These are phyloP conservation scores for Tetranychus piercei DNA, from an alignment of 2,888 invertebrate species.

Conservation along the genomic window DNA sequence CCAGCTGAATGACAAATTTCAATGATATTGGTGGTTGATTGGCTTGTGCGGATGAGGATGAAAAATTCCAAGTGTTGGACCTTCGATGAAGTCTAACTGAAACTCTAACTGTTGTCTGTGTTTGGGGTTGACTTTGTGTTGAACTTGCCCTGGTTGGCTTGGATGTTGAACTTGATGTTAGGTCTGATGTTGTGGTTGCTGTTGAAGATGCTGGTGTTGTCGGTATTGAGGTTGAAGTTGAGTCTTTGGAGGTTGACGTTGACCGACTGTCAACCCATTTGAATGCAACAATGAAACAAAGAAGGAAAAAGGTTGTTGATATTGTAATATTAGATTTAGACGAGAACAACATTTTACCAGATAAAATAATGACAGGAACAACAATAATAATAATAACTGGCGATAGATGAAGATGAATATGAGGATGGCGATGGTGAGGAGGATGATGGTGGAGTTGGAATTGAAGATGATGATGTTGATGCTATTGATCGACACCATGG, in stretches of 20 bases:
- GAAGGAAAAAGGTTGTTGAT: not conserved
- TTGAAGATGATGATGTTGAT: not conserved
- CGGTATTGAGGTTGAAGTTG: not conserved
- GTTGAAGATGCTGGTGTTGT: not conserved
- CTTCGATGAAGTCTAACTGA: not conserved
- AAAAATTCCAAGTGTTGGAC: not conserved
- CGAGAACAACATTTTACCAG: not conserved
- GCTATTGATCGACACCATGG: constrained; percentile 1
- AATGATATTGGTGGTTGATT: not conserved
- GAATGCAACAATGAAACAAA: not conserved
- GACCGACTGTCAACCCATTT: not conserved
- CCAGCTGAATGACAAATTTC: not conserved
- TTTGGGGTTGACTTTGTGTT: not conserved
- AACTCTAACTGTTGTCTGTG: too few relatives aligned
- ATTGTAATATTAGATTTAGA: not conserved
- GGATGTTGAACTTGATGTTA: not conserved
- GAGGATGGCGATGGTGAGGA: not conserved
- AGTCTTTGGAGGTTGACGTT: not conserved
- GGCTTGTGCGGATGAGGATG: not conserved
- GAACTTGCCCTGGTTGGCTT: not conserved
- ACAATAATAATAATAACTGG: not conserved
- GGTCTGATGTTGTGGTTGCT: not conserved
- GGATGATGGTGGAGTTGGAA: not conserved
- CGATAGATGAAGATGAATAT: not conserved
- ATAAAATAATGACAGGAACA: not conserved